Conservation (phyloP, 1,140 invertebrate genomes). For the Acarapis woodi region DNA sequence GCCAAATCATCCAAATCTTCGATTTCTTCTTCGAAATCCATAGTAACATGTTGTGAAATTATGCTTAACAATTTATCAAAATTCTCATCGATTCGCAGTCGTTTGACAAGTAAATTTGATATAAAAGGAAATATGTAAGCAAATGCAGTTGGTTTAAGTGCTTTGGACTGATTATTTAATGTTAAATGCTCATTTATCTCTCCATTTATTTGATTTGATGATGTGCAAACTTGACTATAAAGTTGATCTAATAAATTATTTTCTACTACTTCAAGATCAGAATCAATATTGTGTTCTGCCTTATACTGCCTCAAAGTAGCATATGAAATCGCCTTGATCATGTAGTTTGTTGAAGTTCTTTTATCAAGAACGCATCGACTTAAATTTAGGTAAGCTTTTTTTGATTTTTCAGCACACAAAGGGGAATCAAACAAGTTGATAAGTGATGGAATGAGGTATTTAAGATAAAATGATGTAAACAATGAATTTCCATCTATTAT, state of each 20-base stretch:
- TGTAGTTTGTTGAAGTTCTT: slow-evolving; percentile 1
- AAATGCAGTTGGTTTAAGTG: slow-evolving; percentile 45
- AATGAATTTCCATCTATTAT: slow-evolving; percentile 27
- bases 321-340: slow-evolving; percentile 28
- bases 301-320: slow-evolving; percentile 35
- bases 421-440: slow-evolving; percentile 18
- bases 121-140: slow-evolving; percentile 53
- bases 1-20: slow-evolving; percentile 14
- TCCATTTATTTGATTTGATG: slow-evolving; percentile 17
- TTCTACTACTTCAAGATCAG: slow-evolving; percentile 26
- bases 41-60: slow-evolving; percentile 32
- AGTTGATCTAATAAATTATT: slow-evolving; percentile 9
- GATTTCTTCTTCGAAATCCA: slow-evolving; percentile 9
- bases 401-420: slow-evolving; percentile 18
- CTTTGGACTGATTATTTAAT: slow-evolving; percentile 22
- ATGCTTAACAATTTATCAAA: slow-evolving; percentile 26
- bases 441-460: slow-evolving; percentile 13
- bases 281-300: slow-evolving; percentile 43
- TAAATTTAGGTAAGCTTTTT: slow-evolving; percentile 28
- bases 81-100: slow-evolving; percentile 23
- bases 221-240: slow-evolving; percentile 24
- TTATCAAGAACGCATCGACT: slow-evolving; percentile 13
- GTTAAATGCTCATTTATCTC: slow-evolving; percentile 10
- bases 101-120: slow-evolving; percentile 25
- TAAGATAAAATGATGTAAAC: slow-evolving; percentile 21